Evolutionary conservation across 2,888 invertebrate genomes (phyloP).

Genomic region (Auanema sp.): DNA sequence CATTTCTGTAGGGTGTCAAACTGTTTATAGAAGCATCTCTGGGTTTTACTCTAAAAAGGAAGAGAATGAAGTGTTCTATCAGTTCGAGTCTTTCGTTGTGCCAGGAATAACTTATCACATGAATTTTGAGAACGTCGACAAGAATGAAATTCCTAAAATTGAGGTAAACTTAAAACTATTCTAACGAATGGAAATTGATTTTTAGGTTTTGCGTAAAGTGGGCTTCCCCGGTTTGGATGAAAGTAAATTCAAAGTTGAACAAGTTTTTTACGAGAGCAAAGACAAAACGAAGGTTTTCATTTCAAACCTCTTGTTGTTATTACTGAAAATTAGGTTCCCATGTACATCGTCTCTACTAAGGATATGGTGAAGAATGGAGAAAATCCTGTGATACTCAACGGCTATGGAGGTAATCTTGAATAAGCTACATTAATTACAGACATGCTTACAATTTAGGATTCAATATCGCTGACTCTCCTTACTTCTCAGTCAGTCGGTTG

Average conservation of each 20-base stretch:
- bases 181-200: slow-evolving; percentile 6
- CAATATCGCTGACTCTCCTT: slow-evolving; percentile 80
- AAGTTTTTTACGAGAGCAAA: slow-evolving; percentile 88
- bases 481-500: slow-evolving; percentile 82
- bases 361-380: slow-evolving; percentile 31
- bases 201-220: slow-evolving; percentile 81
- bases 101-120: slow-evolving; percentile 85
- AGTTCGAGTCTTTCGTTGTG: slow-evolving; percentile 88
- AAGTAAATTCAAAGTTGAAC: slow-evolving; percentile 79
- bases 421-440: background rate
- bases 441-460: slow-evolving; percentile 68
- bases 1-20: background rate
- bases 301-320: background rate
- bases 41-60: slow-evolving; percentile 15
- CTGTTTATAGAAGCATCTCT: slow-evolving; percentile 11
- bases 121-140: slow-evolving; percentile 73
- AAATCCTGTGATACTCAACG: slow-evolving; percentile 82
- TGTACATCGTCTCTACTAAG: slow-evolving; percentile 78
- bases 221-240: slow-evolving; percentile 81
- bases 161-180: slow-evolving; percentile 31
- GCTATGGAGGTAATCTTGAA: slow-evolving; percentile 79
- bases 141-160: slow-evolving; percentile 66
- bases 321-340: slow-evolving; percentile 73
- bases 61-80: slow-evolving; percentile 75
- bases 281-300: slow-evolving; percentile 80